Conservation (phyloP, 2,888 invertebrate genomes). For the Rhimphoctona megacephalus region DNA sequence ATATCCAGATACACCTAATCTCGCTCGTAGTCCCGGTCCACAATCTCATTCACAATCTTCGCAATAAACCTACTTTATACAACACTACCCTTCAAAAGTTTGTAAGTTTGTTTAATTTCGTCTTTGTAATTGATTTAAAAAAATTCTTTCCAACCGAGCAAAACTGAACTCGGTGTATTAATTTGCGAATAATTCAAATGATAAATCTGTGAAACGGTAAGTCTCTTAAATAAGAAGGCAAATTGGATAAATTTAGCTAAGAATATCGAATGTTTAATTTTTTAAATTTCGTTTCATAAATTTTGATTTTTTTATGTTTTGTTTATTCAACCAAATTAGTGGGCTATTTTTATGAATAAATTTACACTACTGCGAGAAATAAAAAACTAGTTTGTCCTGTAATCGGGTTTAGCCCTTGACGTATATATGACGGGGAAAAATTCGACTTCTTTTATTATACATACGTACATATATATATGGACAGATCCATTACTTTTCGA, state of each 20-base stretch:
- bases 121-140: neutral
- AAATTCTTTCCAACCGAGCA: neutral
- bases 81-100: neutral
- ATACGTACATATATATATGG: no score
- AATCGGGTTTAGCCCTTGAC: neutral
- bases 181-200: neutral
- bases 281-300: no score
- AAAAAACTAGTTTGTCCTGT: neutral
- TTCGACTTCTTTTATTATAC: neutral
- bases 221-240: no score
- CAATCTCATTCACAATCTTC: constrained; percentile 14
- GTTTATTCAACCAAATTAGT: no score
- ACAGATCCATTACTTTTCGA: no score
- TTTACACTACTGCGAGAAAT: no score
- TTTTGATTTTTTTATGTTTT: no score
- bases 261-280: no score
- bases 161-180: neutral
- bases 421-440: neutral
- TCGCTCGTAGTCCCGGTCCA: neutral
- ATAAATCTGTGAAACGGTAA: no score
- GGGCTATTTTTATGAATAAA: no score
- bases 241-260: no score
- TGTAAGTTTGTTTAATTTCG: neutral
- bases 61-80: neutral
- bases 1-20: neutral